These are phyloP conservation scores for Macrotus californicus DNA, from an alignment of 2,113 vertebrate genomes.

Conservation along the genomic window DNA sequence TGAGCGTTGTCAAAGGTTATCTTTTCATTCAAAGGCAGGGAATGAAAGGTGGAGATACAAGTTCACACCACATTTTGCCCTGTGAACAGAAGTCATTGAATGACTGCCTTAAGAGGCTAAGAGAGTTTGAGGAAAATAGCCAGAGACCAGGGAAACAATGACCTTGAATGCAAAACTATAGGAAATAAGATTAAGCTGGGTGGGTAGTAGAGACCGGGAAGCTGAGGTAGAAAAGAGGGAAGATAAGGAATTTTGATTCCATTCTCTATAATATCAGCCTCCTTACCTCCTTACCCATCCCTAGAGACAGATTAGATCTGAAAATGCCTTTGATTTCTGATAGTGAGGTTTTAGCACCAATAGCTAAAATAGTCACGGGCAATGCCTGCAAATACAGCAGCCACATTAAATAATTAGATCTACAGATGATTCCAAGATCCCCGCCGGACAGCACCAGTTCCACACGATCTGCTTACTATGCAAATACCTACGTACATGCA, in stretches of 20 bases:
- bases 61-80: not conserved
- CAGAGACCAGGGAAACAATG: not conserved
- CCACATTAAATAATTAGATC: constrained; percentile 2
- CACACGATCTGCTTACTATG: constrained; percentile 76
- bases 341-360: constrained; percentile 16
- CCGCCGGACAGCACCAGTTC: not conserved
- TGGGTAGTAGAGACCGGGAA: not conserved
- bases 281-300: not conserved
- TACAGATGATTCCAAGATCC: not conserved
- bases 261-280: not conserved
- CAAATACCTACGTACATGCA: constrained; percentile 60
- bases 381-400: constrained; percentile 1
- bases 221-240: not conserved
- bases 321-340: constrained; percentile 41
- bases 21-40: not conserved
- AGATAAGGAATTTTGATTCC: not conserved
- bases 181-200: not conserved
- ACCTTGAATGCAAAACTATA: constrained; percentile 18
- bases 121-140: not conserved
- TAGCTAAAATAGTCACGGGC: constrained; percentile 4
- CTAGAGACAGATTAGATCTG: not conserved
- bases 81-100: not conserved
- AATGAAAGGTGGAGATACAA: not conserved
- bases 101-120: not conserved
- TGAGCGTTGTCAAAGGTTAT: not conserved